Conservation (phyloP, 2,797 vertebrate species). For the Etheostoma nigrum region DNA sequence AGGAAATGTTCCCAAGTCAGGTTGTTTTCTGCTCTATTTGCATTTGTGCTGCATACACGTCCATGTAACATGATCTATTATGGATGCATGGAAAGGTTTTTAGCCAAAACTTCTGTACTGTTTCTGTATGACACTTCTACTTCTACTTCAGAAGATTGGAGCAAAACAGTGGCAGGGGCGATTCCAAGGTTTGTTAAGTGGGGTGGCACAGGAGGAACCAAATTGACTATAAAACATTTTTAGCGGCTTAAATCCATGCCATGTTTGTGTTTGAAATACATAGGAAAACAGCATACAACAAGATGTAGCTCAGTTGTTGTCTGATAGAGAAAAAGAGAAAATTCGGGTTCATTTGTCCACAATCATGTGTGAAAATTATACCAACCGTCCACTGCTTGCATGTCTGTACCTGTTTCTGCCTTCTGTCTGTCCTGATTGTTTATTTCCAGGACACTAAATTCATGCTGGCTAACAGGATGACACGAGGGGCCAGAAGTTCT, state of each 20-base stretch:
- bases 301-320: neutral
- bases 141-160: neutral
- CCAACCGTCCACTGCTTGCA: neutral
- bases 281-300: neutral
- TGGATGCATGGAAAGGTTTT: neutral
- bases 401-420: constrained; percentile 7
- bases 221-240: no score
- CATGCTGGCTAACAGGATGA: constrained; percentile 20
- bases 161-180: neutral
- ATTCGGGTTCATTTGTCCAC: no score
- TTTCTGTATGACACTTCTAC: neutral
- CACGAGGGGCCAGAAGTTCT: constrained; percentile 14
- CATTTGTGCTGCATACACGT: constrained; percentile 12
- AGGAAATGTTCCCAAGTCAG: constrained; percentile 9
- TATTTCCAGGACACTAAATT: constrained; percentile 32
- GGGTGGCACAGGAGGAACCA: no score
- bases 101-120: neutral
- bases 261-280: neutral
- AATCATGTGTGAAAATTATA: no score
- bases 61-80: neutral
- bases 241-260: neutral
- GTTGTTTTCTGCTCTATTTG: constrained; percentile 14
- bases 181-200: no score
- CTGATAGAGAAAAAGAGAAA: no score
- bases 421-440: constrained; percentile 12